Conservation (phyloP, 2,888 invertebrate genomes). For the Lycia hirtaria region DNA sequence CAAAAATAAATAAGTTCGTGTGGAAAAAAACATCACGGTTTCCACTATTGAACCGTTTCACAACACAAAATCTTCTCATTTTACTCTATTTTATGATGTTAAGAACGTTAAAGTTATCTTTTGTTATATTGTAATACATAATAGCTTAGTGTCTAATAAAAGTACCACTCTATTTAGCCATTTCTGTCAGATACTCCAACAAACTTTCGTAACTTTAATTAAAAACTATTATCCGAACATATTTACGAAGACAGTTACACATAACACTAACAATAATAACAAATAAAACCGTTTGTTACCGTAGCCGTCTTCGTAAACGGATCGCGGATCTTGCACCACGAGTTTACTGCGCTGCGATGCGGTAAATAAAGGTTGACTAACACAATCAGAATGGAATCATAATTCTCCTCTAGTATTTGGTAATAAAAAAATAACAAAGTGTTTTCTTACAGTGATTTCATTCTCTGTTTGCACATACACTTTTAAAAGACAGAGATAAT, state of each 20-base stretch:
- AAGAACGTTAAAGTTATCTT: background rate
- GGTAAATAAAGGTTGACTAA: too few species aligned
- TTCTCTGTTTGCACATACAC: too few species aligned
- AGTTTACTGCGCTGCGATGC: too few species aligned
- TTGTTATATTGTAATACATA: background rate
- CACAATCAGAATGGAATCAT: too few species aligned
- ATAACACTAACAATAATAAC: conserved; percentile 26
- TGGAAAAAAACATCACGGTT: too few species aligned
- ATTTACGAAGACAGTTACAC: conserved; percentile 16
- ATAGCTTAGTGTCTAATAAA: background rate
- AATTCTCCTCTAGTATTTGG: too few species aligned
- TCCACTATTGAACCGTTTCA: too few species aligned
- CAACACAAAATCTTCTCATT: background rate
- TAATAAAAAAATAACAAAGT: too few species aligned
- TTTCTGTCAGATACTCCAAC: background rate
- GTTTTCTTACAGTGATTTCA: too few species aligned
- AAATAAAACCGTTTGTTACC: conserved; percentile 11
- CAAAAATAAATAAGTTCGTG: too few species aligned
- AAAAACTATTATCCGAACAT: conserved; percentile 12
- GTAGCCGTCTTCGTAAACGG: conserved; percentile 34
- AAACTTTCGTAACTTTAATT: conserved; percentile 20
- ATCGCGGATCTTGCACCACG: background rate
- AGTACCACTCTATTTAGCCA: background rate
- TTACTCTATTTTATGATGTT: background rate
- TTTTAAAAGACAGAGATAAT: too few species aligned